phyloP scores from a whole-genome alignment of 2,113 vertebrate genomes.

The Apteryx mantelli region DNA sequence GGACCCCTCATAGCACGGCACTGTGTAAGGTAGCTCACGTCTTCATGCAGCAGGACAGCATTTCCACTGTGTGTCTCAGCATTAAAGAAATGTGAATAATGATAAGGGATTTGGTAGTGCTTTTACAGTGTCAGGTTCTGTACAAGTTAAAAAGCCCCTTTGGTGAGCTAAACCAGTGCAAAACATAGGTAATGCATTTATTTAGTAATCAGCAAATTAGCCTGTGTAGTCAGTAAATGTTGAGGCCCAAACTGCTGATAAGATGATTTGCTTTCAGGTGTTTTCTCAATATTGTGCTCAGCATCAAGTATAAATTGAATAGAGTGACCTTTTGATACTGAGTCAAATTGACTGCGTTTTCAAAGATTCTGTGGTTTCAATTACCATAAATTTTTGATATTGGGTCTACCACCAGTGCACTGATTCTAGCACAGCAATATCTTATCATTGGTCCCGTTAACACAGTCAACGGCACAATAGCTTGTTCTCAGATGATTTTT shows the following conservation, averaged over 20 bases:
- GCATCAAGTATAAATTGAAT: slow-evolving; percentile 88
- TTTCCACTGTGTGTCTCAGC: not conserved
- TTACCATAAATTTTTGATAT: slow-evolving; percentile 86
- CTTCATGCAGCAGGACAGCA: not conserved
- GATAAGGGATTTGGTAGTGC: slow-evolving; percentile 52
- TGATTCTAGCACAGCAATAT: slow-evolving; percentile 63
- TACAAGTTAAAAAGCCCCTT: slow-evolving; percentile 9
- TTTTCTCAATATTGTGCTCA: slow-evolving; percentile 81
- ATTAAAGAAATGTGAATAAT: not conserved
- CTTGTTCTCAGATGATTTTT: slow-evolving; percentile 29
- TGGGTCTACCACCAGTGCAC: slow-evolving; percentile 37
- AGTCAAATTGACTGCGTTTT: slow-evolving; percentile 88
- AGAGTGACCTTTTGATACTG: slow-evolving; percentile 87
- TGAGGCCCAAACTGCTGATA: slow-evolving; percentile 80
- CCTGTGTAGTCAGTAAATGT: slow-evolving; percentile 80
- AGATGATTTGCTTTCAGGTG: slow-evolving; percentile 88
- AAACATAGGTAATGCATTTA: slow-evolving; percentile 81
- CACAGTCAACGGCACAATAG: not conserved
- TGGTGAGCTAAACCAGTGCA: slow-evolving; percentile 1
- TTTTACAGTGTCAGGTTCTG: slow-evolving; percentile 68
- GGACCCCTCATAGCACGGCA: not conserved
- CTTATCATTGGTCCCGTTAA: slow-evolving; percentile 61
- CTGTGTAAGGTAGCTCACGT: not conserved
- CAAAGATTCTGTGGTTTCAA: slow-evolving; percentile 87
- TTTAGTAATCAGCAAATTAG: slow-evolving; percentile 89